Percentiles rank a stretch among this genome's conserved stretches.
Evolutionary conservation across 2,113 vertebrate genomes (phyloP).

Genomic region (Notiomystis cincta): DNA sequence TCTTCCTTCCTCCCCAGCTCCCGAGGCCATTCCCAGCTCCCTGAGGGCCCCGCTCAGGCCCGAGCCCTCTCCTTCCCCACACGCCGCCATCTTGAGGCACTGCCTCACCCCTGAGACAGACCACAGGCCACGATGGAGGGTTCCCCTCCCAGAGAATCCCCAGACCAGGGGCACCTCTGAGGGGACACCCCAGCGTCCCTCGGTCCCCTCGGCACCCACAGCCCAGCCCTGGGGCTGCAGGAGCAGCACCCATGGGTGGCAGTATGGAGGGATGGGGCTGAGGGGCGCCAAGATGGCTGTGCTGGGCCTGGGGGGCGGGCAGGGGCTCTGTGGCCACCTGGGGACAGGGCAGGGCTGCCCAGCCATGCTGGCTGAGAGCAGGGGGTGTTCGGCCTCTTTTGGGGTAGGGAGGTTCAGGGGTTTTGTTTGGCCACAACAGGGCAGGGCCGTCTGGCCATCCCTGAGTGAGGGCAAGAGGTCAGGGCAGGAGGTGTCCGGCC

Average conservation of each 20-base stretch:
- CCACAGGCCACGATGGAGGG: neutral
- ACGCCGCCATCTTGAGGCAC: neutral
- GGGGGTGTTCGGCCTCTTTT: neutral
- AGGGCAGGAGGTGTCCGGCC: neutral
- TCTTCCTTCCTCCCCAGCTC: neutral
- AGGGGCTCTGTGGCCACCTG: neutral
- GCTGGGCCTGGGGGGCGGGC: neutral
- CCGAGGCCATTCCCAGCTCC: neutral
- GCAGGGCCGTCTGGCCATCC: neutral
- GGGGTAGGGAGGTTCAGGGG: neutral
- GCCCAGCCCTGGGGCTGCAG: fast-evolving
- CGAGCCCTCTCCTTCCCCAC: neutral
- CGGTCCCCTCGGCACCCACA: neutral
- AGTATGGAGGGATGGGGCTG: neutral
- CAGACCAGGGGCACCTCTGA: neutral
- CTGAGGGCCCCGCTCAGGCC: neutral
- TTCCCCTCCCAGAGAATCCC: neutral
- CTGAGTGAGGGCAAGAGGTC: neutral
- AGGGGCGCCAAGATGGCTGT: neutral
- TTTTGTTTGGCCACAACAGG: neutral
- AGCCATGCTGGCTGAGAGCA: neutral
- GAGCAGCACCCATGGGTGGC: too few relatives aligned
- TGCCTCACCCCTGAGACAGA: neutral
- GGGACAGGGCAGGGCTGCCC: neutral
- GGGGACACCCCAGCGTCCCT: too few relatives aligned